These are phyloP conservation scores for Caenorhabditis sp. DNA, from an alignment of 2,888 invertebrate species.

Conservation along the genomic window DNA sequence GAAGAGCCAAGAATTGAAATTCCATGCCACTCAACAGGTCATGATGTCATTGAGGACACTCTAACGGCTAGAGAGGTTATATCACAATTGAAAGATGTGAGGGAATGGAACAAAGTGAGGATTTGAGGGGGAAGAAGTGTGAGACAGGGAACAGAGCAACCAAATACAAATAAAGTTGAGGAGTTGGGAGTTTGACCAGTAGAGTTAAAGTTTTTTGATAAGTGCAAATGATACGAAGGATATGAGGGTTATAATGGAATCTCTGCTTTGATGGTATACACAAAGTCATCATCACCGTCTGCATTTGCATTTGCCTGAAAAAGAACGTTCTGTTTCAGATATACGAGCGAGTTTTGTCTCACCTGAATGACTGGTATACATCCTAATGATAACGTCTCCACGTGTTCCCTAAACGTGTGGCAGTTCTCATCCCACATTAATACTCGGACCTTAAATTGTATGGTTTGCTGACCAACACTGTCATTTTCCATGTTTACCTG, in stretches of 20 bases:
- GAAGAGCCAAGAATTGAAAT: conserved; percentile 19
- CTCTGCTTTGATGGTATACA: conserved; percentile 78
- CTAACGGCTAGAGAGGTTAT: conserved; percentile 13
- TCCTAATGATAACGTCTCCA: conserved; percentile 79
- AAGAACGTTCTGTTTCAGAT: neutral
- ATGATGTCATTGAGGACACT: conserved; percentile 1
- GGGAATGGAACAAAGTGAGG: conserved; percentile 8
- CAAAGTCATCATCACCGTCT: conserved; percentile 76
- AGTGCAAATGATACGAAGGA: too few species aligned
- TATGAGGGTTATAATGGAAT: conserved; percentile 35
- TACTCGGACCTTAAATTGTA: conserved; percentile 73
- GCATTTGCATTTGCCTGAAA: conserved; percentile 80
- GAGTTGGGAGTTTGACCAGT: neutral
- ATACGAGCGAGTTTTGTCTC: too few species aligned
- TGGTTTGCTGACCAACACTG: neutral
- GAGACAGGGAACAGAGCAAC: neutral
- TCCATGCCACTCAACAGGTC: neutral
- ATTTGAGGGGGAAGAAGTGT: conserved; percentile 9
- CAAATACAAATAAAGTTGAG: too few species aligned
- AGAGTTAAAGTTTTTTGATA: too few species aligned
- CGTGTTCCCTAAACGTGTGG: conserved; percentile 77
- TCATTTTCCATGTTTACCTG: conserved; percentile 60
- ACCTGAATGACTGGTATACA: conserved; percentile 83
- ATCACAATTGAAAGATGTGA: conserved; percentile 30
- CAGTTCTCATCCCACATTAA: conserved; percentile 81